Base-by-base conservation (phyloP, 1,140 invertebrate genomes). In the Kradibia gibbosae region DNA sequence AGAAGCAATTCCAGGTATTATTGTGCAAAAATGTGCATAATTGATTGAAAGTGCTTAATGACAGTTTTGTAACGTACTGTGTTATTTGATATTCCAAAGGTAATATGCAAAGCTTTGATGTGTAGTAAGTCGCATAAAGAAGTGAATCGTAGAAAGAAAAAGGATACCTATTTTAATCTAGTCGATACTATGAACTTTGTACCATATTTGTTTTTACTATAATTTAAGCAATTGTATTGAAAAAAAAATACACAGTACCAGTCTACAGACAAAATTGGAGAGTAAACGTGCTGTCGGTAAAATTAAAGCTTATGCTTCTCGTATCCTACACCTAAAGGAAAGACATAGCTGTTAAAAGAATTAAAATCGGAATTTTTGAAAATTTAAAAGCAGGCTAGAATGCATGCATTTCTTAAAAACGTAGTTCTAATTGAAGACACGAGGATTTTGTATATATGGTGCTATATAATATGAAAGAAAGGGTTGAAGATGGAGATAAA, bases 1-100 rank as follows among this genome's bases (percentile, higher is more conserved):
- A 39, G 20, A 67, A 7, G n/a, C 10, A 28, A 67, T 67, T 67
- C 62, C 62, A 0, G 17, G 62, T 67, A 39, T 67, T 67, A 25
- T 39, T 39, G 22, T 22, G 34, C 34, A 34, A 39, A 0, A 7
- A 39, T 10, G 34, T 5, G 34, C 11, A 39, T 39, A 67, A 67
- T 67, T 67, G 36, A 67, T 67, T 67, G 62, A 39, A 67, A 67
- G 62, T 67, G 62, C 62, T 39, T 67, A 67, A 67, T 20, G 62
- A 67, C 1, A 67, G 34, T 67, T 39, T 67, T 39, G 62, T 67
- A 67, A 39, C n/a, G 25, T 10, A 20, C 17, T 36, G 17, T n/a
- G 62, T 67, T 39, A 67, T 67, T 36, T 39, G 62, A 67, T 67
- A 67, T 67, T 67, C 1, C n/a, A 67, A 22, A 39, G 62, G 62